Evolutionary conservation across 2,888 invertebrate genomes (phyloP).

Genomic region (Lingula anatina): DNA sequence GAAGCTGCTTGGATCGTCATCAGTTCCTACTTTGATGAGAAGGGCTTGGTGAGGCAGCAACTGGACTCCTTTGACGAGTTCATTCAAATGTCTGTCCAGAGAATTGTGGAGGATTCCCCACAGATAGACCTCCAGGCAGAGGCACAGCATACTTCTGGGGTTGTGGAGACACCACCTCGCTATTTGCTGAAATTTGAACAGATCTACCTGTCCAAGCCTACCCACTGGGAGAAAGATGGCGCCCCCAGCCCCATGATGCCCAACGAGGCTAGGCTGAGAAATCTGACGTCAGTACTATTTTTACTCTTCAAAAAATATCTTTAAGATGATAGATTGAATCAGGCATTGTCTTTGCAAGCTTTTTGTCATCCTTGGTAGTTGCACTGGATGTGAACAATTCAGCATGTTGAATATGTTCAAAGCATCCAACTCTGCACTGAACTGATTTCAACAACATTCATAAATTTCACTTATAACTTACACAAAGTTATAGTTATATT

Average conservation of each 20-base stretch:
- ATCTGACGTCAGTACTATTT: constrained; percentile 75
- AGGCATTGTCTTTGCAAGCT: too few relatives aligned
- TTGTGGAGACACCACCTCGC: constrained; percentile 67
- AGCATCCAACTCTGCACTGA: too few relatives aligned
- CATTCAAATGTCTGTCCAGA: constrained; percentile 98
- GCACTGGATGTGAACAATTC: too few relatives aligned
- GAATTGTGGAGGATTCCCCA: constrained; percentile 98
- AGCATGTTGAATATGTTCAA: too few relatives aligned
- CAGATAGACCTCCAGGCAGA: constrained; percentile 95
- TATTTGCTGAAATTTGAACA: constrained; percentile 97
- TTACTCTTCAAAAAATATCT: too few relatives aligned
- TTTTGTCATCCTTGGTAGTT: too few relatives aligned
- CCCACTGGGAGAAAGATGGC: constrained; percentile 99
- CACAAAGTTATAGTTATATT: not conserved
- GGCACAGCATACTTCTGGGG: constrained; percentile 91
- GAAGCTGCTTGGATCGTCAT: constrained; percentile 99
- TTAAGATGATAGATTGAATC: too few relatives aligned
- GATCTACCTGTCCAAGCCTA: constrained; percentile 97
- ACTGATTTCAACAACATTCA: too few relatives aligned
- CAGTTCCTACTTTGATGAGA: constrained; percentile 99
- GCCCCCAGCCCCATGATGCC: constrained; percentile 99
- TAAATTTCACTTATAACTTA: too few relatives aligned
- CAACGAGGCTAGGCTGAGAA: constrained; percentile 94
- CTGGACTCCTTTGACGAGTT: constrained; percentile 99
- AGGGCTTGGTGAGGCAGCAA: constrained; percentile 97